A percentile compares a stretch with the other conserved stretches of the same genome.
Conservation (phyloP, 2,888 invertebrate species). For the Ctenicera cuprea region DNA sequence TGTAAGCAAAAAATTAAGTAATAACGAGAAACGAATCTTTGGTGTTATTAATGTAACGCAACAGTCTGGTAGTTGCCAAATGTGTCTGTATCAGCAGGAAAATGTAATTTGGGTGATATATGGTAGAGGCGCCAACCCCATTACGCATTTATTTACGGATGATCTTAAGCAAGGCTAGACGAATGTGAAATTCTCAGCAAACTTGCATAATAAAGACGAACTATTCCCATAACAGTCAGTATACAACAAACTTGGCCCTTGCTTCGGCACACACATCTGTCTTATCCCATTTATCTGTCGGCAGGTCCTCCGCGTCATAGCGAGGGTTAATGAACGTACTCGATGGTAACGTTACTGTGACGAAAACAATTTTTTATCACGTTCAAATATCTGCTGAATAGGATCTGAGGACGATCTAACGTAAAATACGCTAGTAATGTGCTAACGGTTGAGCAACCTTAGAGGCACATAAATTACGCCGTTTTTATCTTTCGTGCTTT, state of each 20-base stretch:
- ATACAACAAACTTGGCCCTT: conserved; percentile 18
- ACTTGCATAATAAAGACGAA: conserved; percentile 44
- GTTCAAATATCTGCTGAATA: conserved; percentile 9
- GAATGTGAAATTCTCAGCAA: conserved; percentile 33
- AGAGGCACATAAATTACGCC: conserved; percentile 32
- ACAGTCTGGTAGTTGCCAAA: conserved; percentile 20
- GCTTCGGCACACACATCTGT: conserved; percentile 38
- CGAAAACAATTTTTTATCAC: conserved; percentile 33
- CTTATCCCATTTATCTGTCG: conserved; percentile 34
- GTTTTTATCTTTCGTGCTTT: conserved; percentile 8
- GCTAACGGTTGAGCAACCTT: conserved; percentile 20
- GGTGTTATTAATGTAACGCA: not conserved
- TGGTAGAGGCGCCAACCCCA: not conserved
- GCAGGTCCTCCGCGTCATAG: conserved; percentile 14
- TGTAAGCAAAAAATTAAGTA: no score
- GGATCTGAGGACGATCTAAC: conserved; percentile 1
- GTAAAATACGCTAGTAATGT: conserved; percentile 10
- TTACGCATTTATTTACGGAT: conserved; percentile 23
- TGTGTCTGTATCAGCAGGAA: conserved; percentile 7
- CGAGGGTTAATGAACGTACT: conserved; percentile 37
- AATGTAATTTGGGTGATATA: conserved; percentile 22
- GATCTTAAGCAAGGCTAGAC: conserved; percentile 28
- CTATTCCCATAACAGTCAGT: conserved; percentile 41
- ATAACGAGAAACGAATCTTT: not conserved
- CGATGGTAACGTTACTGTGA: conserved; percentile 2